These are phyloP conservation scores for Loriculus beryllinus DNA, from an alignment of 2,797 vertebrate genomes.

Conservation along the genomic window DNA sequence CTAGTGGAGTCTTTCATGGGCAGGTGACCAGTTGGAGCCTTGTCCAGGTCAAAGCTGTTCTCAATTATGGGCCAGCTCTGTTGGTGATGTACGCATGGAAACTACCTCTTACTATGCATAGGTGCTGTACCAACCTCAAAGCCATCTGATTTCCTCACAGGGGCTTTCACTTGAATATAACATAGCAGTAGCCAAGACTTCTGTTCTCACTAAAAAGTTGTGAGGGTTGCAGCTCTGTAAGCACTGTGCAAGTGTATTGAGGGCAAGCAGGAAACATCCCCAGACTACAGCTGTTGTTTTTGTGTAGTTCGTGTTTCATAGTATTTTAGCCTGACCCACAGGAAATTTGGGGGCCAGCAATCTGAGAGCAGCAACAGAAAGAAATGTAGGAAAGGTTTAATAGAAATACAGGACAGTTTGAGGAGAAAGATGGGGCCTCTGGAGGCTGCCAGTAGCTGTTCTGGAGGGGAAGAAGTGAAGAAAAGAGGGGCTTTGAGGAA, in stretches of 20 bases:
- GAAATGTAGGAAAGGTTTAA: not conserved
- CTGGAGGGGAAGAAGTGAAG: not conserved
- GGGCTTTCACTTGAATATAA: not conserved
- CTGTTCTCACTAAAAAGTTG: not conserved
- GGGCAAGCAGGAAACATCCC: not conserved
- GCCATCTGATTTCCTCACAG: not conserved
- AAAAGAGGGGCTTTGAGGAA: not conserved
- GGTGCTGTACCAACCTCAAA: not conserved
- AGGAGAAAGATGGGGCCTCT: not conserved
- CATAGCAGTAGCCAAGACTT: not conserved
- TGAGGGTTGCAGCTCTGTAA: not conserved
- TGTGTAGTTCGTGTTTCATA: not conserved
- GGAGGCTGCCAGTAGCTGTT: not conserved
- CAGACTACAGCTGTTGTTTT: not conserved
- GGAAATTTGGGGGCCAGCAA: not conserved
- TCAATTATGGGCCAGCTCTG: not conserved
- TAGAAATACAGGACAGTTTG: not conserved
- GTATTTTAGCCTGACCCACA: not conserved
- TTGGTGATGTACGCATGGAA: not conserved
- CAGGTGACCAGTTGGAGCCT: not conserved
- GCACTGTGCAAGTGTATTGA: fast-evolving
- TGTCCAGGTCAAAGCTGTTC: not conserved
- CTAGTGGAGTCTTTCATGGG: not conserved
- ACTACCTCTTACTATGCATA: fast-evolving
- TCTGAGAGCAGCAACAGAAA: not conserved